Evolutionary conservation across 2,888 invertebrate species (phyloP), one percentile per base, ranked within the genome.

Genomic region (Hetaerina titia): DNA sequence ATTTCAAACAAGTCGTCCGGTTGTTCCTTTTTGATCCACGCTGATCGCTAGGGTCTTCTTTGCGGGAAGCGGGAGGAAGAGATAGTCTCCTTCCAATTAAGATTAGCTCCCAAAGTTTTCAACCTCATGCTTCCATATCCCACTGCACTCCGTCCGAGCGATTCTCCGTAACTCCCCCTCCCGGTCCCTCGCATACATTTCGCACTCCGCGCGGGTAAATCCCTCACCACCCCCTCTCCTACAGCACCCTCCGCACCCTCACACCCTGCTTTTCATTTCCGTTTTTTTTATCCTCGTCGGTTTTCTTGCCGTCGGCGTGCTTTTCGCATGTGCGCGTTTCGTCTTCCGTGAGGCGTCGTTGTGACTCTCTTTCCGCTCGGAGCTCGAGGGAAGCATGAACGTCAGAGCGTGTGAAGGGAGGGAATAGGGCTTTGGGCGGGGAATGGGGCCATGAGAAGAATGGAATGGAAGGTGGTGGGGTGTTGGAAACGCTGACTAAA

Each of bases 301-400:
- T 60, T 63, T 90, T 60, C 90, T 63, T 92, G 92, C 92, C 92
- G 56, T 92, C 45, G 92, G 92, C 92, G 92, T 57, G 92, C 92
- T 69, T 74, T 89, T 31, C 22, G 92, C 69, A 19, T 25, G 22
- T 31, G 57, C 45, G 63, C 63, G 31, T 57, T 19, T 64, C 63
- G 90, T 92, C 92, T 92, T 92, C 92, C 92, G 92, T 57, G 92
- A 74, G 92, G 69, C 92, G 92, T 69, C 64, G 64, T 64, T 45
- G 90, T 22, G 64, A 90, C 60, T 92, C 92, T n/a, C 92, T 92
- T 92, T 63, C 90, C 90, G 63, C 89, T 89, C 57, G 57, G 58
- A 89, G 89, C 90, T 69, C 69, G 11, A 74, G 56, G 90, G 90
- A 25, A 31, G 25, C n/a, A 31, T 13, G 81, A 81, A 81, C 81